These are phyloP conservation scores for Sisyra terminalis DNA, from an alignment of 2,888 invertebrate genomes.

Conservation along the genomic window DNA sequence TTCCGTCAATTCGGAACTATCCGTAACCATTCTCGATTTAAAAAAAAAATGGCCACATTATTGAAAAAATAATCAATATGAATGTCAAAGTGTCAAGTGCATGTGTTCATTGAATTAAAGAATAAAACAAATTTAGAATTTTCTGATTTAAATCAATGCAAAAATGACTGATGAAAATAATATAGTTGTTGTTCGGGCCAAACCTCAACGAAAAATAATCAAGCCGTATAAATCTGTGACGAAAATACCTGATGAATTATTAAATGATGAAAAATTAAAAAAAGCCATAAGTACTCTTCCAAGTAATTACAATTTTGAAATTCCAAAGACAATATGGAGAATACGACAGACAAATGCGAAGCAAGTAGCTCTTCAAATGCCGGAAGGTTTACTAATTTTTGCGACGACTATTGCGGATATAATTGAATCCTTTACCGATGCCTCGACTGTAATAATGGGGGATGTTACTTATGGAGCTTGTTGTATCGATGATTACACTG, in stretches of 20 bases:
- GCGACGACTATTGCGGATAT: slow-evolving; percentile 88
- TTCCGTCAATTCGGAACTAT: too few relatives aligned
- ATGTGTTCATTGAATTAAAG: too few relatives aligned
- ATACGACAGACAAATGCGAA: slow-evolving; percentile 69
- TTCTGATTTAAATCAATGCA: background rate
- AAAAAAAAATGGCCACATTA: too few relatives aligned
- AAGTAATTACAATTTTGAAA: slow-evolving; percentile 93
- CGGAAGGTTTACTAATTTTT: slow-evolving; percentile 88
- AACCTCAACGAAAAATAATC: slow-evolving; percentile 63
- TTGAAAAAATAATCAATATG: too few relatives aligned
- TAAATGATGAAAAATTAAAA: slow-evolving; percentile 56
- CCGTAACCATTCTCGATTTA: too few relatives aligned
- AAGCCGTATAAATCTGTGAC: slow-evolving; percentile 52
- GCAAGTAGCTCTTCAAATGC: slow-evolving; percentile 90
- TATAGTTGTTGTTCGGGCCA: slow-evolving; percentile 57
- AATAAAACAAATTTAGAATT: too few relatives aligned
- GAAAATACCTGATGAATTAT: slow-evolving; percentile 65
- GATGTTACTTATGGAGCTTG: slow-evolving; percentile 99
- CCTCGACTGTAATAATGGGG: slow-evolving; percentile 92
- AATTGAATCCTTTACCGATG: slow-evolving; percentile 71
- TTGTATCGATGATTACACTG: slow-evolving; percentile 94
- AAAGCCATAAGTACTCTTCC: slow-evolving; percentile 64
- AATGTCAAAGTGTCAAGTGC: too few relatives aligned
- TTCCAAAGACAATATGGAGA: slow-evolving; percentile 95
- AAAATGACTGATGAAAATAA: slow-evolving; percentile 21